These are phyloP conservation scores for Lacanobia oleracea DNA, from an alignment of 2,888 invertebrate species.

Conservation along the genomic window DNA sequence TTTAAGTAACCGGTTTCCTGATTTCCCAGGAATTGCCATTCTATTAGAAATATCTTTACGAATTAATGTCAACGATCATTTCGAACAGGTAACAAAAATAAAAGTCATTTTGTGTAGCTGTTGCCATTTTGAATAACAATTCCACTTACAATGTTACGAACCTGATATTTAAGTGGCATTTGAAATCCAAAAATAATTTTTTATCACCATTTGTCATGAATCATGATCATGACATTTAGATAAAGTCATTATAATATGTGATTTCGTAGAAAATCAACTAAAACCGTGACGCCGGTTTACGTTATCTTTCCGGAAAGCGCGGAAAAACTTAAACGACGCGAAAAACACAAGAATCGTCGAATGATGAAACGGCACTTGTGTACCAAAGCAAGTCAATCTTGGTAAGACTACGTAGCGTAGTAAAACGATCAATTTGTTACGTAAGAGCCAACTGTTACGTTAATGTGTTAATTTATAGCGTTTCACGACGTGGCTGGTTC, in stretches of 20 bases:
- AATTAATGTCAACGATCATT: constrained; percentile 6
- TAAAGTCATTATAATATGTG: constrained; percentile 11
- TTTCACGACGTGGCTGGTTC: constrained; percentile 28
- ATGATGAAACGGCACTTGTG: not conserved
- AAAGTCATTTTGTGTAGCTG: constrained; percentile 32
- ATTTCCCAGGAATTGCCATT: not conserved
- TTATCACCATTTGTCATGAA: constrained; percentile 34
- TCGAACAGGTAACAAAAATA: constrained; percentile 39
- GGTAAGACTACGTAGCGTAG: not conserved
- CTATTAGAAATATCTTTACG: constrained; percentile 21
- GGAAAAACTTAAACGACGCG: not conserved
- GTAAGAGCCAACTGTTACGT: constrained; percentile 27
- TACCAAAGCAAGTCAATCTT: constrained; percentile 4
- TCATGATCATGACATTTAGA: constrained; percentile 4
- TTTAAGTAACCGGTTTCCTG: constrained; percentile 18
- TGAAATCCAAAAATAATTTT: constrained; percentile 10
- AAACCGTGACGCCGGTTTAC: not conserved
- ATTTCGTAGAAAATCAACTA: constrained; percentile 13
- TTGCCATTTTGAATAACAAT: constrained; percentile 25
- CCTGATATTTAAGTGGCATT: constrained; percentile 28
- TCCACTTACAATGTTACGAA: constrained; percentile 14
- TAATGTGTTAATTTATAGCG: constrained; percentile 51
- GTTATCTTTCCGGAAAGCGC: constrained; percentile 31
- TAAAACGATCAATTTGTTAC: constrained; percentile 26
- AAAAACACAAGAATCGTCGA: not conserved